Evolutionary conservation across 2,797 vertebrate species (phyloP).

Genomic region (Valencia hispanica): DNA sequence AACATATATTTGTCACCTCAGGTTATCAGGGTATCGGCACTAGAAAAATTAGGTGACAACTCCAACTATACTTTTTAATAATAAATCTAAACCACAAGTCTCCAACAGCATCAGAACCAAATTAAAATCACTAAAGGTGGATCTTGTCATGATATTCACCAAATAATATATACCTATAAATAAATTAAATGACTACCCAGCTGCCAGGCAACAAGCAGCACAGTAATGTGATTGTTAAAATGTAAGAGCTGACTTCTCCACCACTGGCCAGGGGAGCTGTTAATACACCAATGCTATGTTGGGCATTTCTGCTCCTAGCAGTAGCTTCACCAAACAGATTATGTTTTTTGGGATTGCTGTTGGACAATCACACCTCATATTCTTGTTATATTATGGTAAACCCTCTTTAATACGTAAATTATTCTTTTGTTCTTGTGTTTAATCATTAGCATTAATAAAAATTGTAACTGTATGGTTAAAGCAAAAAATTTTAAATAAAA

Average conservation of each 20-base stretch:
- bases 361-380: background rate
- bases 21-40: background rate
- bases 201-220: constrained; percentile 33
- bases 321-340: constrained; percentile 9
- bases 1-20: background rate
- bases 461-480: constrained; percentile 1
- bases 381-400: constrained; percentile 1
- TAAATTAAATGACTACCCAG: background rate
- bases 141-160: constrained; percentile 29
- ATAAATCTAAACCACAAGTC: background rate
- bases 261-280: background rate
- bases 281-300: constrained; percentile 5
- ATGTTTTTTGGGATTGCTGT: constrained; percentile 7
- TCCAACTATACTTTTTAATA: background rate
- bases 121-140: constrained; percentile 3
- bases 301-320: constrained; percentile 4
- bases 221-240: constrained; percentile 37
- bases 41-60: background rate
- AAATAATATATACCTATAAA: constrained; percentile 7
- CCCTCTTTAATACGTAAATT: background rate
- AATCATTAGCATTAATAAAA: constrained; percentile 3
- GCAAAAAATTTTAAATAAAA: too few species aligned
- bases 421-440: background rate
- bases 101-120: constrained; percentile 8
- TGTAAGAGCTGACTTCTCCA: constrained; percentile 15